Base-by-base conservation (phyloP, 2,797 vertebrate species). In the Eremophila alpestris region DNA sequence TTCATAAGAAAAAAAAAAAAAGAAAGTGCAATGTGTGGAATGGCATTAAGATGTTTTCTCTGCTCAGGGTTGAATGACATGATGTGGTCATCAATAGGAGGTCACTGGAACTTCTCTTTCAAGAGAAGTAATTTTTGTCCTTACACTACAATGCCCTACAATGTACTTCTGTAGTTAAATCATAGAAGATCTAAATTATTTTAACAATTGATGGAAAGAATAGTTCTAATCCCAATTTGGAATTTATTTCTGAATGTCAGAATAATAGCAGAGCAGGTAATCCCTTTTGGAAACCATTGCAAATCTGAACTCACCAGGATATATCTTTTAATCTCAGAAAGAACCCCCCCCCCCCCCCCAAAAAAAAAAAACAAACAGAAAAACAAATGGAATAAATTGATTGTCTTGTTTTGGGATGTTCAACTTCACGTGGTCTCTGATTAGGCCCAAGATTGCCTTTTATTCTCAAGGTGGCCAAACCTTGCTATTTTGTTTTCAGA, bases 261-360 rank as follows among this genome's bases (percentile, higher is more conserved):
- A 71, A 45, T 68, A 73, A 40, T 19, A 76, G 5, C 7, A 63
- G 24, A 83, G 40, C 2, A 51, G 19, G 7, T 2, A n/a, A 17
- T 59, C 7, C 5, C 2, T 67, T 91, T 59, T 75, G 13, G 19
- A 58, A 78, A 34, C 17, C 6, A 6, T 52, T 80, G 55, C 3
- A 65, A n/a, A 27, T 58, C 17, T 77, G 20, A 65, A 45, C 26
- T 71, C 20, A 36, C 8, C 3, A 52, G 43, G n/a, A 62, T 40
- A 13, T 11, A 34, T 32, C 11, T 74, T 36, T 55, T 64, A 41
- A 45, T 54, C 30, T 75, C 15, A 26, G 29, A 13, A 38, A 32
- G 36, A 30, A 3, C 0, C 3, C 10, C 1, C 2, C 6, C 7
- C 1, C 2, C n/a, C n/a, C n/a, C n/a, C 36, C 36, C 36, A 36